phyloP scores from a whole-genome alignment of 2,888 invertebrate genomes.

The Micoletzkya japonica region DNA sequence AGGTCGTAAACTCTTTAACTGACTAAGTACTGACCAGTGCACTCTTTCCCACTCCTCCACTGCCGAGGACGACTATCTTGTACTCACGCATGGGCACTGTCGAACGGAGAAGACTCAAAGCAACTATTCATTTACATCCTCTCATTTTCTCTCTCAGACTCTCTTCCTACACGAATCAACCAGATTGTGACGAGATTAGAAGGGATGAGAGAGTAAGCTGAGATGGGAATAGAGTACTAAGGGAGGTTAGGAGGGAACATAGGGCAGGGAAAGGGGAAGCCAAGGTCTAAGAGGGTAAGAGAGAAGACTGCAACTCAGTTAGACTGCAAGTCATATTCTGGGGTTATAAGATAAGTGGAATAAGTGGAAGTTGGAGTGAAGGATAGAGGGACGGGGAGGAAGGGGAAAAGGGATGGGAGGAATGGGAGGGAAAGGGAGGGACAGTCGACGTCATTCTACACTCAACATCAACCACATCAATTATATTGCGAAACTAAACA shows the following conservation, averaged over 20 bases:
- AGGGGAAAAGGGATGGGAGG: not conserved
- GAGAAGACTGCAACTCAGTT: conserved; percentile 3
- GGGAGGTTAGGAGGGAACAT: not conserved
- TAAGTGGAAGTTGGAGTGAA: not conserved
- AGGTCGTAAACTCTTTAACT: not conserved
- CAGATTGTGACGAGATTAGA: too few relatives aligned
- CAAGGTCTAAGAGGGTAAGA: not conserved
- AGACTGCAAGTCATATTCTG: too few relatives aligned
- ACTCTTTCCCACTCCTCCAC: conserved; percentile 99
- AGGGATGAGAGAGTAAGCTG: too few relatives aligned
- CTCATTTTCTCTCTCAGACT: too few relatives aligned
- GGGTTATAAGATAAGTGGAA: not conserved
- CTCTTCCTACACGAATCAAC: too few relatives aligned
- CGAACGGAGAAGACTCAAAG: too few relatives aligned
- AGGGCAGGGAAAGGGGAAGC: not conserved
- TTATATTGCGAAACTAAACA: too few relatives aligned
- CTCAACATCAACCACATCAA: too few relatives aligned
- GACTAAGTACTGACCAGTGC: conserved; percentile 72
- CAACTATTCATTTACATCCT: too few relatives aligned
- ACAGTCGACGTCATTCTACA: not conserved
- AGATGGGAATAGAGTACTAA: not conserved
- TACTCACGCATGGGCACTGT: conserved; percentile 99
- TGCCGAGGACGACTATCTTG: conserved; percentile 98
- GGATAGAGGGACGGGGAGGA: not conserved
- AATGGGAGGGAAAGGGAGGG: not conserved